phyloP scores from a whole-genome alignment of 2,113 vertebrate genomes.

The Passer domesticus region DNA sequence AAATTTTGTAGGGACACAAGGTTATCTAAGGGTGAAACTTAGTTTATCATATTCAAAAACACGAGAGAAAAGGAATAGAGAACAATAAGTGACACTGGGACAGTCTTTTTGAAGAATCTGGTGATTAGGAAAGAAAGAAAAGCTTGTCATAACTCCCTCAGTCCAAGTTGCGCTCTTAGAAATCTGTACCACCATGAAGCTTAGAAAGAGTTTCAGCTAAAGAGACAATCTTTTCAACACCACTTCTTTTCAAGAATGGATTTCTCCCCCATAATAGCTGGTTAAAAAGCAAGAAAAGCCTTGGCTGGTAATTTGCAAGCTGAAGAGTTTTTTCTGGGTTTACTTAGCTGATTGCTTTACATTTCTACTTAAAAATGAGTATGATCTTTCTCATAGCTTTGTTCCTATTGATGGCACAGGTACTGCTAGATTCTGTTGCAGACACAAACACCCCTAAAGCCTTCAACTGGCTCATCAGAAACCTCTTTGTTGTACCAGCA shows the following conservation, averaged over 20 bases:
- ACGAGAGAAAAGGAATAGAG: background rate
- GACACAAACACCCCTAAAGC: background rate
- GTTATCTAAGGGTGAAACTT: slow-evolving; percentile 36
- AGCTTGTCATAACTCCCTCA: background rate
- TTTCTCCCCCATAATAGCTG: background rate
- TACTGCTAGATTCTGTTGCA: background rate
- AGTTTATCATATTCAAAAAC: background rate
- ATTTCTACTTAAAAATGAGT: background rate
- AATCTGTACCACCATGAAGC: background rate
- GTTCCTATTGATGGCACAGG: background rate
- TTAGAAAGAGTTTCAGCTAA: background rate
- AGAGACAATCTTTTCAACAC: background rate
- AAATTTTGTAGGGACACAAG: background rate
- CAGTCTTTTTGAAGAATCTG: background rate
- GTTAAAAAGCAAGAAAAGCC: background rate
- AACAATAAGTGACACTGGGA: background rate
- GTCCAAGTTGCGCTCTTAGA: background rate
- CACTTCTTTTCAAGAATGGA: background rate
- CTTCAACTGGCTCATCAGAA: background rate
- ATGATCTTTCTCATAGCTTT: background rate
- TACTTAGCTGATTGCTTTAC: background rate
- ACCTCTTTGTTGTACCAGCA: background rate
- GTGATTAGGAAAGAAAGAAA: background rate
- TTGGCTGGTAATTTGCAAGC: background rate
- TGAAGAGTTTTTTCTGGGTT: background rate